A percentile compares a stretch with the other conserved stretches of the same genome.
phyloP scores from a whole-genome alignment of 2,888 invertebrate genomes.

The Escarpia spicata region DNA sequence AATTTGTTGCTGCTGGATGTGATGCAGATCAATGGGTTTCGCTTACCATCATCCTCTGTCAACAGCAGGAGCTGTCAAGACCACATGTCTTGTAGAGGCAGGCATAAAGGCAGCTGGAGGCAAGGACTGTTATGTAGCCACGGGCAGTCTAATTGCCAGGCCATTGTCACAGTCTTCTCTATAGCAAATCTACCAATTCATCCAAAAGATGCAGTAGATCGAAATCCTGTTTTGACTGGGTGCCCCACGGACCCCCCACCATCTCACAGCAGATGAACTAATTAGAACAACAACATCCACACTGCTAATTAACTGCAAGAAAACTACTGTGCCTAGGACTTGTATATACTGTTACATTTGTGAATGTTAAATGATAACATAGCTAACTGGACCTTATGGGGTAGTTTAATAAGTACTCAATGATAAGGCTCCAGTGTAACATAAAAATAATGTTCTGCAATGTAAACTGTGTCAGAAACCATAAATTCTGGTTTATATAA shows the following conservation, averaged over 20 bases:
- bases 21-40: neutral
- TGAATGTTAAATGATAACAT: neutral
- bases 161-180: neutral
- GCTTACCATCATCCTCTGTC: neutral
- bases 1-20: neutral
- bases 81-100: neutral
- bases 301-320: neutral
- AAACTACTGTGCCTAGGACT: neutral
- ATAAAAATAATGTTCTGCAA: neutral
- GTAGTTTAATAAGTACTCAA: neutral
- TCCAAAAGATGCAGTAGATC: neutral
- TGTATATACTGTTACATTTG: neutral
- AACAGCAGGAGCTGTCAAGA: neutral
- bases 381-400: neutral
- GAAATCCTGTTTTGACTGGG: neutral
- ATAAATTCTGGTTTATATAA: too few species aligned
- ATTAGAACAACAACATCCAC: neutral
- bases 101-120: neutral
- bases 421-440: neutral
- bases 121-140: neutral
- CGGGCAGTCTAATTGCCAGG: neutral
- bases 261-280: neutral
- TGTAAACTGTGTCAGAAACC: neutral
- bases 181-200: neutral
- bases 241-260: neutral